Base-by-base conservation (phyloP, 2,797 vertebrate species). In the Takifugu ocellatus region DNA sequence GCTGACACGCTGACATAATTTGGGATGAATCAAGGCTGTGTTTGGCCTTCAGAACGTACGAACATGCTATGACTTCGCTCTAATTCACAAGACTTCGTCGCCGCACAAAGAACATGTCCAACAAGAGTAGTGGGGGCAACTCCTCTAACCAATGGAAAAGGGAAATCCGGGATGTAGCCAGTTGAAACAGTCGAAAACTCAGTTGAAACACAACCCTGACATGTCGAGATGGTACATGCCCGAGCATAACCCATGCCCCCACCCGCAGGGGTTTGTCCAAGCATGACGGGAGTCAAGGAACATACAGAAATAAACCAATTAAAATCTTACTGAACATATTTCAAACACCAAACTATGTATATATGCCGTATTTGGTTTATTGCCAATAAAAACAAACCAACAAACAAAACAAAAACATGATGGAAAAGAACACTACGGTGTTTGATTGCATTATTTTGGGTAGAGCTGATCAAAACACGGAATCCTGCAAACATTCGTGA, bases 1-100 rank as follows among this genome's bases (percentile, higher is more conserved):
- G 78, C 79, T 81, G 84, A 89, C 87, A 88, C 75, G 56, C 70
- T 85, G 81, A 86, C 82, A 84, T 85, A 53, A 86, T 84, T 87
- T 86, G 77, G 76, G 68, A 70, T 77, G 82, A 78, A 84, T 86
- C 69, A 81, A 72, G 72, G 60, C 72, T 66, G 76, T 59, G 68
- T 61, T 67, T 74, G 12, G 36, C 12, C 36, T 39, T 14, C 36
- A 39, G 36, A 39, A 39, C 14, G 36, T 14, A 39, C 2, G 61
- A 59, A 68, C 29, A 51, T 52, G 73, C 66, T 56, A 68, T 59
- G 75, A 61, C 54, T 82, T 79, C 79, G 66, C 72, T 63, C 29
- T 60, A 61, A 49, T 72, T 75, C 66, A 63, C 56, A 58, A 72
- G 64, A 63, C 25, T 54, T 47, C 51, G 29, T 45, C 43, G 25